Evolutionary conservation across 2,888 invertebrate genomes (phyloP), one percentile per base, ranked within the genome.

Genomic region (Acrocera orbiculus): DNA sequence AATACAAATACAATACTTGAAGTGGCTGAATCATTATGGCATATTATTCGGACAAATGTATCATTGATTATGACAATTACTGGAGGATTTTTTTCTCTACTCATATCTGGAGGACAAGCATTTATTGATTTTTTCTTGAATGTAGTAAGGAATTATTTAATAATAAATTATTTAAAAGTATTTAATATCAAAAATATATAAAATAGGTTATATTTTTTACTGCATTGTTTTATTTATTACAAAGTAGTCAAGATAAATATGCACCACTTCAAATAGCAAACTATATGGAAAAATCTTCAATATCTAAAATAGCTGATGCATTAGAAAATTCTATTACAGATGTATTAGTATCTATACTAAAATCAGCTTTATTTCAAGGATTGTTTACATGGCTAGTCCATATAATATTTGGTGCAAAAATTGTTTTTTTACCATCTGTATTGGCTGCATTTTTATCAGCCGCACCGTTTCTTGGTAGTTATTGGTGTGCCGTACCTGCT

Each of bases 311-410:
- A 37, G 86, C 83, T 4, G 69, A 77, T 39, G 83, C 87, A 0
- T 64, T 89, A 16, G 86, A 87, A 49, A 81, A 77, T 39, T 85
- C 87, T 1, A 77, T 89, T 34, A 90, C 89, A 46, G 89, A 90
- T 46, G 96, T 98, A 10, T 86, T 98, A 54, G 74, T 85, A 38
- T 93, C 95, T 0, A 92, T 95, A 3, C 80, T 93, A 48, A 98
- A 96, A 64, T 86, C 96, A 74, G 86, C 92, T 1, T 67, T 83
- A 1, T 98, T 98, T 63, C 96, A 98, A 55, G 96, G 95, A 0
- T 67, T 96, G 42, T 98, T 95, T 76, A 96, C 96, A 0, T 98
- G 95, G 90, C 72, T 96, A 40, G 82, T 90, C 32, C 96, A 98
- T 58, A 89, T 86, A 43, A 64, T 96, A 9, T 95, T 96, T 54